Conservation (phyloP, 2,113 vertebrate species). For the Saccopteryx bilineata region DNA sequence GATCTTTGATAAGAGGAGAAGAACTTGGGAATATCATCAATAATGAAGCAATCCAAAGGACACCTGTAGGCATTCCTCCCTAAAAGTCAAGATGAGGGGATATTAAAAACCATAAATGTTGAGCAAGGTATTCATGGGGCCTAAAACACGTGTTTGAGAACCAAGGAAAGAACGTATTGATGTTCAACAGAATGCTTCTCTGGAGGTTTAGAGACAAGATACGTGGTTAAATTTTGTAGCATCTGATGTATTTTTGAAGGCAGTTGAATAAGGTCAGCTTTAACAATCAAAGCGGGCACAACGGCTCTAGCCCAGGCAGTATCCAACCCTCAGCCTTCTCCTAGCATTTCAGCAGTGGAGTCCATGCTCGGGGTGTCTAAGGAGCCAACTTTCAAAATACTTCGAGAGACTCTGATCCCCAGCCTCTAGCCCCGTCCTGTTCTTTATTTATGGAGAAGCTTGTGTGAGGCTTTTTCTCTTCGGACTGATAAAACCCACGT, state of each 20-base stretch:
- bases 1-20: not conserved
- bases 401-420: not conserved
- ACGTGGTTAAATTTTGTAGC: not conserved
- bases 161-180: not conserved
- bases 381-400: not conserved
- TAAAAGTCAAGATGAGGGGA: not conserved
- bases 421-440: accelerated
- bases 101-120: not conserved
- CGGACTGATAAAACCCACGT: too few relatives aligned
- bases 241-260: not conserved
- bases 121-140: not conserved
- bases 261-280: not conserved
- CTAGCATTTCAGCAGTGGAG: accelerated
- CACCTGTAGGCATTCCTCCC: not conserved
- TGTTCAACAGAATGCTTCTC: not conserved
- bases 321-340: accelerated
- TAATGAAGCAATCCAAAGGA: not conserved
- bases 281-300: not conserved
- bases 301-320: accelerated
- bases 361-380: not conserved
- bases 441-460: not conserved
- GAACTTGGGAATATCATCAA: not conserved
- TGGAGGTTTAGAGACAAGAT: not conserved
- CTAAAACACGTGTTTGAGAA: not conserved
- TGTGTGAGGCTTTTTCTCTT: not conserved